A percentile compares a stretch with the other conserved stretches of the same genome.
These are phyloP conservation scores for Ramphastos sulfuratus DNA, from an alignment of 2,113 vertebrate species.

Conservation along the genomic window DNA sequence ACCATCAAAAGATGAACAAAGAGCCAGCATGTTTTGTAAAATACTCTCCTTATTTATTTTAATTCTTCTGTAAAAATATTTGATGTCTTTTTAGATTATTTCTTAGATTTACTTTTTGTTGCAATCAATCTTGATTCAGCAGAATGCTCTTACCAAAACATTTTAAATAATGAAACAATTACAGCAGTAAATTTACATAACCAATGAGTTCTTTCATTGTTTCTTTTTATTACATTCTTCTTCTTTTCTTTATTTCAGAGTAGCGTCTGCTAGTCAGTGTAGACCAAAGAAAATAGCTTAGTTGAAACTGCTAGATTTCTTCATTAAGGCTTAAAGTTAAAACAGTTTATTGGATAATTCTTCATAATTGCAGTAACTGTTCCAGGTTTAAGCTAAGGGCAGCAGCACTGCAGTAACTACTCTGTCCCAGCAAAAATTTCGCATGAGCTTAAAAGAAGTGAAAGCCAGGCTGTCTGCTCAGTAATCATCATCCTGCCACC, in stretches of 20 bases:
- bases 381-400: neutral
- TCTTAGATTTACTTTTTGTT: constrained; percentile 18
- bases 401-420: neutral
- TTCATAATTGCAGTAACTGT: neutral
- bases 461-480: neutral
- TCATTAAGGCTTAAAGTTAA: neutral
- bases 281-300: neutral
- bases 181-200: constrained; percentile 43
- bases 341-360: neutral
- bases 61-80: constrained; percentile 19
- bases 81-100: constrained; percentile 26
- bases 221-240: constrained; percentile 25
- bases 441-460: neutral
- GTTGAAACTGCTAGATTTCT: neutral
- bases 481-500: neutral
- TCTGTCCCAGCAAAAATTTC: neutral
- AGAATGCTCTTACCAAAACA: constrained; percentile 40
- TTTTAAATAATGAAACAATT: constrained; percentile 62
- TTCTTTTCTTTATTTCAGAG: neutral
- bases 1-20: constrained; percentile 33
- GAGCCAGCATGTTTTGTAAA: constrained; percentile 37
- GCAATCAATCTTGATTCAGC: constrained; percentile 8
- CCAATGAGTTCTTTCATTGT: constrained; percentile 30
- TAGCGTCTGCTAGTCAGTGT: neutral
- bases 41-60: constrained; percentile 9